Conservation (phyloP, 2,113 vertebrate species). For the Chaenogobius annularis region DNA sequence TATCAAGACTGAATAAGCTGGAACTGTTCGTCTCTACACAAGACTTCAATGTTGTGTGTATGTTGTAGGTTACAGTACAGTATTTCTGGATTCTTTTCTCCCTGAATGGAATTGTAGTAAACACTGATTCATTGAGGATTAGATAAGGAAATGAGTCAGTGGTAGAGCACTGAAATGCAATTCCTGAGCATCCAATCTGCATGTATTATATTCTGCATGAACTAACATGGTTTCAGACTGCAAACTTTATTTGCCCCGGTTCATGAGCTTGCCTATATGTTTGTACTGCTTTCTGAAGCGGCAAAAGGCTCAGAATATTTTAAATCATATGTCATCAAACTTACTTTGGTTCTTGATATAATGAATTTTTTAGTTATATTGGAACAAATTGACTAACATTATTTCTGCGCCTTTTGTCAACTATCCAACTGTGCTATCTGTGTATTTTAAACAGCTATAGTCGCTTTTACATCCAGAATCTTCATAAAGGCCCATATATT, state of each 20-base stretch:
- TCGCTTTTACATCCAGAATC: background rate
- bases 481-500: background rate
- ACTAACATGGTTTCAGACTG: background rate
- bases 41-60: constrained; percentile 2
- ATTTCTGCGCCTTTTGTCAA: background rate
- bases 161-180: constrained; percentile 1
- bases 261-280: background rate
- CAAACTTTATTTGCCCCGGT: background rate
- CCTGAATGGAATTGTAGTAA: background rate
- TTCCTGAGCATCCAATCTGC: background rate
- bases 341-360: background rate
- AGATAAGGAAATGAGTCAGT: background rate
- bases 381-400: background rate
- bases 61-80: constrained; percentile 1
- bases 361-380: background rate
- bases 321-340: background rate
- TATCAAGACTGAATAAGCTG: background rate
- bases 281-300: background rate
- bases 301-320: background rate
- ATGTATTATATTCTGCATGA: constrained; percentile 1
- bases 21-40: background rate
- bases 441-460: background rate
- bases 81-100: background rate
- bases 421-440: background rate
- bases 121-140: background rate